A percentile compares a stretch with the other conserved stretches of the same genome.
Conservation (phyloP, 2,888 invertebrate species). For the Rotaria socialis region DNA sequence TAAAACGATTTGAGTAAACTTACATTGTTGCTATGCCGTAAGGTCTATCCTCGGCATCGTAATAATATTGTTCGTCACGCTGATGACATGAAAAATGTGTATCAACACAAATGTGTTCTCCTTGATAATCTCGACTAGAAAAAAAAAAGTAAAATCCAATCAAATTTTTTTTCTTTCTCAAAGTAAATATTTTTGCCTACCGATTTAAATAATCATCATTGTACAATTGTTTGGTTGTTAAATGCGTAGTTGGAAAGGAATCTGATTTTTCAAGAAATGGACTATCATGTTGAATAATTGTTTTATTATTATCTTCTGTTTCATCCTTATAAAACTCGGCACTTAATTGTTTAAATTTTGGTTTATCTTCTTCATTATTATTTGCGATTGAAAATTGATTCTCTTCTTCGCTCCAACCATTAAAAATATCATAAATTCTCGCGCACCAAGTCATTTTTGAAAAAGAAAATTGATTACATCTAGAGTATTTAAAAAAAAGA, state of each 20-base stretch:
- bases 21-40: background rate
- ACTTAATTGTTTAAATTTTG: background rate
- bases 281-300: slow-evolving; percentile 12
- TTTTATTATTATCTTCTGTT: background rate
- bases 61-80: slow-evolving; percentile 11
- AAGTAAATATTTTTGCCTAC: background rate
- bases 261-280: background rate
- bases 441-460: background rate
- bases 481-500: background rate
- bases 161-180: background rate
- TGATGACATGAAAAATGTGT: background rate
- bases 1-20: background rate
- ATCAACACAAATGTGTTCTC: background rate
- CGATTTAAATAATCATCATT: background rate
- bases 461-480: background rate
- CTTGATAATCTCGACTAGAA: background rate
- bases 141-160: background rate
- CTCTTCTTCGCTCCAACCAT: background rate
- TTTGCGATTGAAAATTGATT: background rate
- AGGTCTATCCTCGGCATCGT: background rate
- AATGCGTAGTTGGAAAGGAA: background rate
- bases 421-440: background rate
- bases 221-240: background rate
- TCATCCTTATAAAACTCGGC: background rate
- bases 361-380: background rate